Conservation (phyloP, 2,113 vertebrate species). For the Climacteris rufus region DNA sequence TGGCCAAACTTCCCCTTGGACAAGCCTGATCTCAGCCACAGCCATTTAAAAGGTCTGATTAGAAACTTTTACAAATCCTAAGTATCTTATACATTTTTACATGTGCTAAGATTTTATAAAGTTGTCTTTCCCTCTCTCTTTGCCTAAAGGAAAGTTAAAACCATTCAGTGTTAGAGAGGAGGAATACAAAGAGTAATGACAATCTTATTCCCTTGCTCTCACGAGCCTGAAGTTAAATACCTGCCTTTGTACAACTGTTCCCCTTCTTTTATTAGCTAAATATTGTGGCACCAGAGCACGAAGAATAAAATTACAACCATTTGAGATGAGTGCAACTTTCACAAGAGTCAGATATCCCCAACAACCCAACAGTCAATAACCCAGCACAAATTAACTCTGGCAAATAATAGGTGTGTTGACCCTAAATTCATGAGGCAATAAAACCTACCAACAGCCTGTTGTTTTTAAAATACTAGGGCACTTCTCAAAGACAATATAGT, state of each 20-base stretch:
- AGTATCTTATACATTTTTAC: neutral
- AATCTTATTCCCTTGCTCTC: neutral
- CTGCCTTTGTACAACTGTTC: neutral
- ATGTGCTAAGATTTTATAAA: accelerated
- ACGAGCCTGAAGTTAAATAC: neutral
- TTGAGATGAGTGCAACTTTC: constrained; percentile 37
- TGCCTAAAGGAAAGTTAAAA: neutral
- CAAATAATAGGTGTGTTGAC: constrained; percentile 54
- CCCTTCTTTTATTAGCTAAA: constrained; percentile 12
- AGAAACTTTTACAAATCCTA: neutral
- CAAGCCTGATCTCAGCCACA: neutral
- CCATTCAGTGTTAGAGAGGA: neutral
- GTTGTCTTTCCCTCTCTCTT: neutral
- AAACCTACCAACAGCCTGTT: neutral
- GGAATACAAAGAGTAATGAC: neutral
- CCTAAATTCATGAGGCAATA: constrained; percentile 48
- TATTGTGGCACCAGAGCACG: neutral
- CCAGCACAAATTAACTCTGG: constrained; percentile 44
- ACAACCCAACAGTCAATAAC: constrained; percentile 15
- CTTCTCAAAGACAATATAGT: constrained; percentile 18
- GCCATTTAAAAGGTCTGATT: neutral
- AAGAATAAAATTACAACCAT: neutral
- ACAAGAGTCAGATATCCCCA: constrained; percentile 30
- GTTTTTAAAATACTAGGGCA: constrained; percentile 21
- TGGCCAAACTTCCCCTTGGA: neutral